Percentiles rank a stretch among this genome's conserved stretches.
Evolutionary conservation across 1,140 invertebrate species (phyloP).

Genomic region (Melipona quadrifasciata): DNA sequence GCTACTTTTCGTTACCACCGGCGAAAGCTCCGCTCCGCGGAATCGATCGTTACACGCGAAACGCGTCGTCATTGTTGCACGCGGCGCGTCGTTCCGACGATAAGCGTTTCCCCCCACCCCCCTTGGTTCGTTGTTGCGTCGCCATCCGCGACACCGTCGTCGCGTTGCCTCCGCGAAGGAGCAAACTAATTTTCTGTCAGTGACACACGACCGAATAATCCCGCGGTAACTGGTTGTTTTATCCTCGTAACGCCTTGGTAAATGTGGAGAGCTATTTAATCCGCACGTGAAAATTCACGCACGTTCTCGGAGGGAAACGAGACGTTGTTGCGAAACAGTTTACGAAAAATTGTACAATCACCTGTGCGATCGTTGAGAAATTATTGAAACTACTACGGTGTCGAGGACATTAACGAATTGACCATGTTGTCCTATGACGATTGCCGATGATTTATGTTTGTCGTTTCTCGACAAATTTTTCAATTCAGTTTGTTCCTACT

Average conservation of each 20-base stretch:
- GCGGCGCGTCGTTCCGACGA: neutral
- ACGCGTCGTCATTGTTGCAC: neutral
- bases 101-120: neutral
- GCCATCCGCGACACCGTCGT: neutral
- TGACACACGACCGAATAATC: neutral
- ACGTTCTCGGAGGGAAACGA: neutral
- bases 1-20: constrained; percentile 7
- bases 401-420: no score
- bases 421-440: no score
- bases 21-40: no score
- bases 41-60: constrained; percentile 28
- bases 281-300: neutral
- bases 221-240: neutral
- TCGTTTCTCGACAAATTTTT: no score
- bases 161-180: neutral
- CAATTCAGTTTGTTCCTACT: no score
- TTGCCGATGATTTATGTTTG: no score
- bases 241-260: neutral
- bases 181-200: constrained; percentile 35
- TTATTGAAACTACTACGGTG: neutral
- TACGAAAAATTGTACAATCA: neutral
- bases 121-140: neutral
- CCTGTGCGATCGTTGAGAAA: neutral
- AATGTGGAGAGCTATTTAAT: constrained; percentile 21
- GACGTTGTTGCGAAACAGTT: neutral